Evolutionary conservation across 2,797 vertebrate species (phyloP), one percentile per base, ranked within the genome.

Genomic region (Pogoniulus pusillus): DNA sequence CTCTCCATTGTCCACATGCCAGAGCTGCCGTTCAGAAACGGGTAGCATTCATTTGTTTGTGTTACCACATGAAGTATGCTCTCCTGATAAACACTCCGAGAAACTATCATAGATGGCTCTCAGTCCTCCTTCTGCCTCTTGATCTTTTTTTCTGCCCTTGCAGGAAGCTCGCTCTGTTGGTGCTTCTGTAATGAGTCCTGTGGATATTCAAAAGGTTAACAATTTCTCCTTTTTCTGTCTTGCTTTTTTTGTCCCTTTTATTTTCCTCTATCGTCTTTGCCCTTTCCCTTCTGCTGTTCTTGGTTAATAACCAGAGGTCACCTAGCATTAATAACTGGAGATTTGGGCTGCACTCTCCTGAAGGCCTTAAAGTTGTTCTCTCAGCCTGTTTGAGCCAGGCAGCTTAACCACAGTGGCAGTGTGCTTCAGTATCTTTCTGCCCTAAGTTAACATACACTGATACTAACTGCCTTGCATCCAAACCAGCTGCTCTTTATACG

Each of bases 121-220:
- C 77, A 34, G 17, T 91, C 70, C 89, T 85, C 80, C 91, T 95
- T 51, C 94, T 92, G 54, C 65, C 65, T 82, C 80, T 96, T 97
- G 84, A 97, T 93, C 84, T 91, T 86, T 90, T 94, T 96, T 93
- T 97, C 96, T 98, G 9, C 96, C 88, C 35, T 97, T 98, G 75
- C 97, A 98, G 98, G 97, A 96, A 87, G 87, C 82, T 96, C 89
- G 80, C 71, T 97, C 96, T 97, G 72, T 96, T 96, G 97, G 91
- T 73, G 89, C 97, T 97, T 97, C 98, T 96, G 49, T 97, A 96
- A 94, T 85, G 91, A 96, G 89, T 96, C 94, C 97, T 94, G 81
- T 96, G 97, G 97, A 97, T 89, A 91, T 93, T 92, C 98, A 97
- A 95, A 98, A 98, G 98, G 98, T 98, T 96, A 92, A 87, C 6